These are phyloP conservation scores for Masnerella sp. DNA, from an alignment of 2,888 invertebrate genomes.

Conservation along the genomic window DNA sequence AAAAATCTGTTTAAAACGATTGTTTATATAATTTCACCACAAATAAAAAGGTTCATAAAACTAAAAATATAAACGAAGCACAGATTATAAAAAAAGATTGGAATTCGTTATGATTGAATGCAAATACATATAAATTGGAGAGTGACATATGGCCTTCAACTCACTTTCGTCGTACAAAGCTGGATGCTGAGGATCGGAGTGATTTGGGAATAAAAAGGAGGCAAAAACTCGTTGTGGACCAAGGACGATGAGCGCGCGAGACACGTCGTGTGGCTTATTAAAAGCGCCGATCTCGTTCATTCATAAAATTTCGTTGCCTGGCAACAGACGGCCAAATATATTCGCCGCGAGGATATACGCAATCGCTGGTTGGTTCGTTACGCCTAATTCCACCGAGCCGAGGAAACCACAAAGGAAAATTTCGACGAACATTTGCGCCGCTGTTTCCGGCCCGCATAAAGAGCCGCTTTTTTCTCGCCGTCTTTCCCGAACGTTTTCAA, in stretches of 20 bases:
- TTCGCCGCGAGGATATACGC: constrained; percentile 18
- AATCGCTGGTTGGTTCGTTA: constrained; percentile 16
- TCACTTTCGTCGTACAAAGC: constrained; percentile 42
- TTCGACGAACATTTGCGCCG: constrained; percentile 11
- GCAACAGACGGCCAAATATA: constrained; percentile 37
- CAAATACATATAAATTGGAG: constrained; percentile 26
- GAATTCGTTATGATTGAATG: constrained; percentile 3
- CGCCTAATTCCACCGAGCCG: not conserved
- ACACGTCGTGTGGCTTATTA: constrained; percentile 33
- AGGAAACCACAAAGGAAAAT: constrained; percentile 23
- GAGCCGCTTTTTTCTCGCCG: no score
- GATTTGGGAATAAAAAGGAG: constrained; percentile 37
- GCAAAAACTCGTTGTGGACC: constrained; percentile 44
- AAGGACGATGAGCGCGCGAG: constrained; percentile 37
- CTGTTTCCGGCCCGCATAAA: no score
- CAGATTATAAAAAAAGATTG: not conserved
- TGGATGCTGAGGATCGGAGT: constrained; percentile 29
- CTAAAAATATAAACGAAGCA: not conserved
- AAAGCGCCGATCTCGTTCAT: constrained; percentile 41
- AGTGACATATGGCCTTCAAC: constrained; percentile 45
- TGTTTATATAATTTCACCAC: no score
- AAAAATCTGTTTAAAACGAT: no score
- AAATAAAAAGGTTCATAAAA: no score
- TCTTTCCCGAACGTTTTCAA: constrained; percentile 2
- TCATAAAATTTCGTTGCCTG: constrained; percentile 50